A percentile compares a stretch with the other conserved stretches of the same genome.
Evolutionary conservation across 2,888 invertebrate genomes (phyloP).

Genomic region (Athalia cordata): DNA sequence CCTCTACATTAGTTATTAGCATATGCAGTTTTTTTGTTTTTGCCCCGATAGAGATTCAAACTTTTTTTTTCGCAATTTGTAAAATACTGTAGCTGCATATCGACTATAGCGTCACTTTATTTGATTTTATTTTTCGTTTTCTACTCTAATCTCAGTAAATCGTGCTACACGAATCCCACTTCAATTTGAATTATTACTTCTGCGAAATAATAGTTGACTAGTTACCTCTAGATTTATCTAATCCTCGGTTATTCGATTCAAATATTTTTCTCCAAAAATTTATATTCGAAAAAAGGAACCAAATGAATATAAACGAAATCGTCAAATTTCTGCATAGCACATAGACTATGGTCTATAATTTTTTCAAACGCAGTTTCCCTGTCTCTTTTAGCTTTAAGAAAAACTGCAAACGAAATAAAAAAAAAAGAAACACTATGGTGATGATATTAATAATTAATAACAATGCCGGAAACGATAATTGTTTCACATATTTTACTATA

Average conservation of each 20-base stretch:
- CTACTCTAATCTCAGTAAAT: slow-evolving; percentile 32
- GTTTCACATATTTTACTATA: slow-evolving; percentile 14
- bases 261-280: slow-evolving; percentile 13
- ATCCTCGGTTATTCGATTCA: slow-evolving; percentile 14
- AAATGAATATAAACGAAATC: slow-evolving; percentile 17
- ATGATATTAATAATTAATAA: not conserved
- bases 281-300: not conserved
- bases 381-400: not conserved
- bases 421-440: not conserved
- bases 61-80: slow-evolving; percentile 2
- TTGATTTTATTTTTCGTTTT: slow-evolving; percentile 13
- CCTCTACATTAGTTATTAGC: not conserved
- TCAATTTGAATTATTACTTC: slow-evolving; percentile 12
- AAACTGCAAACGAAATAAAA: slow-evolving; percentile 1
- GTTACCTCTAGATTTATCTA: not conserved
- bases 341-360: slow-evolving; percentile 27
- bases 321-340: slow-evolving; percentile 23
- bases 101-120: slow-evolving; percentile 24
- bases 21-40: slow-evolving; percentile 12
- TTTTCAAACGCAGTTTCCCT: not conserved
- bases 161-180: slow-evolving; percentile 20
- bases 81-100: slow-evolving; percentile 8
- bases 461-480: slow-evolving; percentile 3
- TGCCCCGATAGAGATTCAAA: not conserved
- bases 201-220: slow-evolving; percentile 4